These are phyloP conservation scores for Dendroctonus ponderosae DNA, from an alignment of 1,140 invertebrate genomes.

Conservation along the genomic window DNA sequence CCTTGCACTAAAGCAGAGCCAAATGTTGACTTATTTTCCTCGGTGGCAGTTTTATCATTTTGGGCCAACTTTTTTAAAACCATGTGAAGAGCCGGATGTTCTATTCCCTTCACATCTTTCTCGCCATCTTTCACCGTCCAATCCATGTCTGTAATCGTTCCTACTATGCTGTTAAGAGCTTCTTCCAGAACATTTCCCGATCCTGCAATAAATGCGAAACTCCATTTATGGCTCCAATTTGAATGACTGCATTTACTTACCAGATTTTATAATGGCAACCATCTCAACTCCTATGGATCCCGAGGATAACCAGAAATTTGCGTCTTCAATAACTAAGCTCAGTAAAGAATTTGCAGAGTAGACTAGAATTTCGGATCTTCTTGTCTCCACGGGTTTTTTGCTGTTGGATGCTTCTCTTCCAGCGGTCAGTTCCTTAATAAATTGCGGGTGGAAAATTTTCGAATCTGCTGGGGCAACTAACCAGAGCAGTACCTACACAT, in stretches of 20 bases:
- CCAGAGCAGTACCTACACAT: slow-evolving; percentile 68
- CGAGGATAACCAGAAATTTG: slow-evolving; percentile 66
- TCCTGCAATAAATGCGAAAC: slow-evolving; percentile 28
- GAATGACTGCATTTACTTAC: slow-evolving; percentile 36
- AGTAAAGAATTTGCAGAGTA: slow-evolving; percentile 65
- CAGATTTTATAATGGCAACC: slow-evolving; percentile 66
- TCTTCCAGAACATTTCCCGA: slow-evolving; percentile 32
- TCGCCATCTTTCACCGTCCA: slow-evolving; percentile 52
- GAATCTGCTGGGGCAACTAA: slow-evolving; percentile 76
- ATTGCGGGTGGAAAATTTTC: slow-evolving; percentile 70
- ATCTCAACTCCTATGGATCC: slow-evolving; percentile 69
- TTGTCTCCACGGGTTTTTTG: slow-evolving; percentile 74
- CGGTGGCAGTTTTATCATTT: slow-evolving; percentile 57
- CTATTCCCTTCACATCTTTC: slow-evolving; percentile 61
- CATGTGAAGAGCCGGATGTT: slow-evolving; percentile 77
- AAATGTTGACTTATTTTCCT: slow-evolving; percentile 51
- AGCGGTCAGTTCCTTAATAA: slow-evolving; percentile 67
- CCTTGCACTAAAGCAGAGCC: slow-evolving; percentile 51
- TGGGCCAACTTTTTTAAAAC: slow-evolving; percentile 76
- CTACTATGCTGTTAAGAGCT: slow-evolving; percentile 53
- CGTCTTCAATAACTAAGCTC: slow-evolving; percentile 60
- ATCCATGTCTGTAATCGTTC: slow-evolving; percentile 52
- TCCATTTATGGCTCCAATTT: too few relatives aligned
- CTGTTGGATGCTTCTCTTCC: slow-evolving; percentile 70
- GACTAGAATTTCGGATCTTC: slow-evolving; percentile 72